Evolutionary conservation across 2,888 invertebrate species (phyloP).

Genomic region (Romanomermis culicivorax): DNA sequence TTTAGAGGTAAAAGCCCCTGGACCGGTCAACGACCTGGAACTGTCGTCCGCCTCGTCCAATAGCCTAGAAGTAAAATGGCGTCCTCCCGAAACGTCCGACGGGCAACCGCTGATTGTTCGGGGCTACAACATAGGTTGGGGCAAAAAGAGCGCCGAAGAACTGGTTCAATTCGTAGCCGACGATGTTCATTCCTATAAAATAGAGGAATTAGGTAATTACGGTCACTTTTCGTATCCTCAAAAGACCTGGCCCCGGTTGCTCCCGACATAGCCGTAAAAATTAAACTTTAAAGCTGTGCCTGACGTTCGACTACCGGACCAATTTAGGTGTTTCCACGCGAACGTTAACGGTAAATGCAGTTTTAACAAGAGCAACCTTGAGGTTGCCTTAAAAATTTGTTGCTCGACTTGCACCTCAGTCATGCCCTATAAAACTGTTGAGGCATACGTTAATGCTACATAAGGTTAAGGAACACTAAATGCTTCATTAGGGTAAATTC

Average conservation of each 20-base stretch:
- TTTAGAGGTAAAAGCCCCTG: background rate
- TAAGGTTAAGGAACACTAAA: no score
- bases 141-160: background rate
- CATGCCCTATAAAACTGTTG: no score
- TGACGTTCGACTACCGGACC: no score
- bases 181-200: background rate
- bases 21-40: background rate
- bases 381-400: no score
- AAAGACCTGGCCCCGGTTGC: background rate
- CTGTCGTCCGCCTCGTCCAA: background rate
- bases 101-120: conserved; percentile 1
- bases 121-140: conserved; percentile 7
- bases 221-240: background rate
- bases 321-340: no score
- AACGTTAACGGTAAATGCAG: no score
- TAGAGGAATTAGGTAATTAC: background rate
- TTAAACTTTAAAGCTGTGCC: no score
- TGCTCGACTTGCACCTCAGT: no score
- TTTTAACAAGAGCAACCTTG: no score
- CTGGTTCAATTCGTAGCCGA: background rate
- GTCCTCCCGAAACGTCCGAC: background rate
- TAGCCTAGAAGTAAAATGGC: conserved; percentile 1
- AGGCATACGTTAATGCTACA: no score
- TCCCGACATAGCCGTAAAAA: no score
- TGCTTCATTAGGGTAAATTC: no score